phyloP scores from a whole-genome alignment of 2,797 vertebrate genomes.

The Amblyraja radiata region DNA sequence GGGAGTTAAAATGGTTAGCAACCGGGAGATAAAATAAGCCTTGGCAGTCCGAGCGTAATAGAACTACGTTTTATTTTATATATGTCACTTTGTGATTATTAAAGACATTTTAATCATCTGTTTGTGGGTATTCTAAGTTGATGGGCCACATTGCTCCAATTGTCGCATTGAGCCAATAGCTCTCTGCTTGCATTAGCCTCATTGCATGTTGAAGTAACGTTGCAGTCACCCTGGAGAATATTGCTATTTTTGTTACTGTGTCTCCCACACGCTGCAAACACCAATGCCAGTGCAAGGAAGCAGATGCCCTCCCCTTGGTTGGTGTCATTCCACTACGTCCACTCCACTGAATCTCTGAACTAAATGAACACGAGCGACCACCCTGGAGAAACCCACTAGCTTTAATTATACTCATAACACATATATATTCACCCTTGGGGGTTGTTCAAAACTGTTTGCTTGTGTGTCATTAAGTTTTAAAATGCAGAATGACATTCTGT shows the following conservation, averaged over 20 bases:
- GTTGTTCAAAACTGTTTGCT: not conserved
- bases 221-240: not conserved
- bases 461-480: not conserved
- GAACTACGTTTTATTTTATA: no score
- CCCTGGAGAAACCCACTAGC: not conserved
- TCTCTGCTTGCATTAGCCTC: not conserved
- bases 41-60: no score
- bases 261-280: not conserved
- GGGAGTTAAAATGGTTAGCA: no score
- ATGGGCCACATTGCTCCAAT: not conserved
- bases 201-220: not conserved
- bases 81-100: not conserved
- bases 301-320: constrained; percentile 34
- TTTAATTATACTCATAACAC: not conserved
- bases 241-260: not conserved
- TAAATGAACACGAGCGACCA: not conserved
- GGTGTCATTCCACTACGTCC: constrained; percentile 32
- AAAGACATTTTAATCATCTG: not conserved
- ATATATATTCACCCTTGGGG: not conserved
- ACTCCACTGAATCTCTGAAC: constrained; percentile 32
- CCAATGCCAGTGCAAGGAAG: constrained; percentile 9
- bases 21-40: no score
- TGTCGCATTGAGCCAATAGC: not conserved
- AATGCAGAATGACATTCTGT: not conserved
- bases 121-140: not conserved